Evolutionary conservation across 2,888 invertebrate species (phyloP).

Genomic region (Trilocha varians): DNA sequence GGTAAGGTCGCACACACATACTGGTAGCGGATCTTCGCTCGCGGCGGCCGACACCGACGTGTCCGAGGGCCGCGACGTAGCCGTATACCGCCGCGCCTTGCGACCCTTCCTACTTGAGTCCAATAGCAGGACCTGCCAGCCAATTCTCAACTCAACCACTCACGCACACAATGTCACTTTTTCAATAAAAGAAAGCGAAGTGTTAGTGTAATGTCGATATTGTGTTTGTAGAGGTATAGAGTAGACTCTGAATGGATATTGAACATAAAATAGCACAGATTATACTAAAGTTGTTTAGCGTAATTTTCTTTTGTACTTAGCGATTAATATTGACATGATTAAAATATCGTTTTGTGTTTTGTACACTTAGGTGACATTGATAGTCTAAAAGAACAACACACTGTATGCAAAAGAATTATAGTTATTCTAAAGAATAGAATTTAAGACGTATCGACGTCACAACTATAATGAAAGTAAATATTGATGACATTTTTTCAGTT

Average conservation of each 20-base stretch:
- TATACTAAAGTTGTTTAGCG: too few species aligned
- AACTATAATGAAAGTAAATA: too few species aligned
- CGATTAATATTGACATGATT: too few species aligned
- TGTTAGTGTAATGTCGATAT: neutral
- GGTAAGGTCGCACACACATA: slow-evolving; percentile 56
- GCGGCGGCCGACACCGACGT: slow-evolving; percentile 65
- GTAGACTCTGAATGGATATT: neutral
- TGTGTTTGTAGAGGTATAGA: neutral
- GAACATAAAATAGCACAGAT: neutral
- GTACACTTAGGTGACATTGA: too few species aligned
- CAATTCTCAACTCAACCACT: slow-evolving; percentile 46
- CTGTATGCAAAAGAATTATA: too few species aligned
- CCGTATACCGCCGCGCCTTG: slow-evolving; percentile 48
- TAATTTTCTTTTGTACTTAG: too few species aligned
- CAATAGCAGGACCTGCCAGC: slow-evolving; percentile 70
- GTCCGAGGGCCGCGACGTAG: slow-evolving; percentile 63
- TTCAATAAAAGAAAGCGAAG: neutral
- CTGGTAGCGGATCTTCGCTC: slow-evolving; percentile 68
- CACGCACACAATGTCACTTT: neutral
- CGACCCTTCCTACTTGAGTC: slow-evolving; percentile 66
- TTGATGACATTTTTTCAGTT: too few species aligned
- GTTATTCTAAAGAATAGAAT: too few species aligned
- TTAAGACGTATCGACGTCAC: too few species aligned
- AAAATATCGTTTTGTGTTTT: too few species aligned
- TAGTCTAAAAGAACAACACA: too few species aligned